A percentile compares a stretch with the other conserved stretches of the same genome.
Conservation (phyloP, 2,113 vertebrate species). For the Petroica traversi region DNA sequence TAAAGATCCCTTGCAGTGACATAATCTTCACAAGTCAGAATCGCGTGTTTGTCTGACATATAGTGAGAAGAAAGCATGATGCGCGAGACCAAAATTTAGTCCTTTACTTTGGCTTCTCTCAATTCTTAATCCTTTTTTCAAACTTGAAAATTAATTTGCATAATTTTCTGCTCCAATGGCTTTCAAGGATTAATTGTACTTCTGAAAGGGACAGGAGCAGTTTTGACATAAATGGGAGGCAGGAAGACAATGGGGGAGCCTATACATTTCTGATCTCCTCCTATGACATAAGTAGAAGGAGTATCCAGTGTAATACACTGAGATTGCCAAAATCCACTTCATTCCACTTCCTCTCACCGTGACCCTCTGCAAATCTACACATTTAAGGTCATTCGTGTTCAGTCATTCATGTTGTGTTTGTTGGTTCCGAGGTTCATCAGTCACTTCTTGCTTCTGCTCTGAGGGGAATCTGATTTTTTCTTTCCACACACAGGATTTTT, state of each 20-base stretch:
- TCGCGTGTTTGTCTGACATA: background rate
- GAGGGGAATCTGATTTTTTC: background rate
- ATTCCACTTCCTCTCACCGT: background rate
- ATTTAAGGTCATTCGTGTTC: background rate
- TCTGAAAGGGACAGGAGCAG: background rate
- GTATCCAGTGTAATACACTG: background rate
- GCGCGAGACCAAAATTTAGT: background rate
- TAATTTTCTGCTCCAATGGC: background rate
- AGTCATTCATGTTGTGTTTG: background rate
- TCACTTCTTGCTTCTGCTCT: background rate
- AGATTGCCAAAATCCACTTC: background rate
- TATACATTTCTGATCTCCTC: background rate
- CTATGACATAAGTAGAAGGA: background rate
- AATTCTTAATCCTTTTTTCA: background rate
- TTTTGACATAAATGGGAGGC: background rate
- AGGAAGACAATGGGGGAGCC: background rate
- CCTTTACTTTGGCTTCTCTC: background rate
- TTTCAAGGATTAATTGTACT: slow-evolving; percentile 5
- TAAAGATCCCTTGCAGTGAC: background rate
- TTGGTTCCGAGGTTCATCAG: background rate
- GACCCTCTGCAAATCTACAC: background rate
- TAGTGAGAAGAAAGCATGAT: background rate
- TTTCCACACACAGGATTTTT: background rate
- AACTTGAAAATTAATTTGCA: slow-evolving; percentile 28
- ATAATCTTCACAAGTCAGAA: background rate